A percentile compares a stretch with the other conserved stretches of the same genome.
Evolutionary conservation across 2,113 vertebrate species (phyloP).

Genomic region (Elachura formosa): DNA sequence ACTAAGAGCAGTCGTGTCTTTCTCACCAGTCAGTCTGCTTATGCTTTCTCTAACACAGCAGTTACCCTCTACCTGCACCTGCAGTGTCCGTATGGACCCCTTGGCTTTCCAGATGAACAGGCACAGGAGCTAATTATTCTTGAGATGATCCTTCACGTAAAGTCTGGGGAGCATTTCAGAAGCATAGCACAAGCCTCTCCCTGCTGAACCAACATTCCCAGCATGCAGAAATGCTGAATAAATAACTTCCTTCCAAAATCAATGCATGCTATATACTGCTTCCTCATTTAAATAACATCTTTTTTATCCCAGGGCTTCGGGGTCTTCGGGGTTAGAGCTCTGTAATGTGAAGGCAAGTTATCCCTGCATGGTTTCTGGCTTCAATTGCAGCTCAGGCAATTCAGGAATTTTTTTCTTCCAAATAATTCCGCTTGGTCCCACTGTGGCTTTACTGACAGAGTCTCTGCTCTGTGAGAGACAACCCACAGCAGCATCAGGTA

Average conservation of each 20-base stretch:
- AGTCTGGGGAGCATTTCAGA: neutral
- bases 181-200: neutral
- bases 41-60: neutral
- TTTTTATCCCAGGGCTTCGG: neutral
- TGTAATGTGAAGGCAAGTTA: neutral
- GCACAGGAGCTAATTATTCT: conserved; percentile 17
- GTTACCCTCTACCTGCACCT: neutral
- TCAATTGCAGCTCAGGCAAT: neutral
- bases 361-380: neutral
- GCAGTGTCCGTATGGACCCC: conserved; percentile 13
- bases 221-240: neutral
- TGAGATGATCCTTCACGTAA: neutral
- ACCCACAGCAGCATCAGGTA: neutral
- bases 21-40: neutral
- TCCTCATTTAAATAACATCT: neutral
- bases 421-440: neutral
- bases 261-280: neutral
- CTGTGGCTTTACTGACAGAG: neutral
- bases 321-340: neutral
- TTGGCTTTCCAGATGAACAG: conserved; percentile 26
- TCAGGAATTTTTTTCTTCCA: neutral
- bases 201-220: neutral
- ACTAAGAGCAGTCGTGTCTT: neutral
- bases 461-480: neutral
- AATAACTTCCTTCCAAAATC: neutral